Evolutionary conservation across 2,888 invertebrate species (phyloP), one percentile per base, ranked within the genome.

Genomic region (Melipona beecheii): DNA sequence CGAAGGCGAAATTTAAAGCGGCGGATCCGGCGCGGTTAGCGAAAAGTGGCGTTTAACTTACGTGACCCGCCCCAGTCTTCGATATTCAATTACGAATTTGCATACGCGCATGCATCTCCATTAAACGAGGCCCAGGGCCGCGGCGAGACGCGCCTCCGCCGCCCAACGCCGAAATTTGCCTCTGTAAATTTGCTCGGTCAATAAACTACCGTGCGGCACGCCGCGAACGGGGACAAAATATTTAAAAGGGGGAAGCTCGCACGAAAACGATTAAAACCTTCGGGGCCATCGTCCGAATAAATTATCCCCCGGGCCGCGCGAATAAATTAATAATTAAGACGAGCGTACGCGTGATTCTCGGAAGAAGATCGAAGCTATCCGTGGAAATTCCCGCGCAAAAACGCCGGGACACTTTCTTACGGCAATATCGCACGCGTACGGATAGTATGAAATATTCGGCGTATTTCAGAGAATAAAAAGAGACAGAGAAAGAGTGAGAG

Each of bases 11-110:
- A 72, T 77, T 77, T 71, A 43, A 64, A 73, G 56, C 78, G 52
- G 21, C 54, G 62, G 36, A 54, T 70, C 49, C 36, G 70, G 43
- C 9, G 56, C 49, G 68, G 70, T 72, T 56, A 68, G 75, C 75
- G 66, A 72, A 72, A 81, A 62, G 71, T 83, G 71, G 36, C 81
- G 83, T 75, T 72, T 66, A 81, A 72, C 81, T 60, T 73, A 50
- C 72, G 65, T 64, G 69, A n/a, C 27, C 76, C 76, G 82, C 82
- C 82, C 72, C 76, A 54, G 52, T 49, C 69, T 52, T 69, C 83
- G 83, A 83, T 76, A 82, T 83, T 83, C 83, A 83, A 83, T 83
- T 83, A 83, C 76, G 65, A n/a, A 83, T 83, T 83, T 83, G 77
- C 83, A 83, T 81, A 82, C 83, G 76, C 31, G 82, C 83, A 77